Percentiles rank a stretch among this genome's conserved stretches.
Conservation (phyloP, 2,888 invertebrate genomes). For the Asteroscopus sphinx region DNA sequence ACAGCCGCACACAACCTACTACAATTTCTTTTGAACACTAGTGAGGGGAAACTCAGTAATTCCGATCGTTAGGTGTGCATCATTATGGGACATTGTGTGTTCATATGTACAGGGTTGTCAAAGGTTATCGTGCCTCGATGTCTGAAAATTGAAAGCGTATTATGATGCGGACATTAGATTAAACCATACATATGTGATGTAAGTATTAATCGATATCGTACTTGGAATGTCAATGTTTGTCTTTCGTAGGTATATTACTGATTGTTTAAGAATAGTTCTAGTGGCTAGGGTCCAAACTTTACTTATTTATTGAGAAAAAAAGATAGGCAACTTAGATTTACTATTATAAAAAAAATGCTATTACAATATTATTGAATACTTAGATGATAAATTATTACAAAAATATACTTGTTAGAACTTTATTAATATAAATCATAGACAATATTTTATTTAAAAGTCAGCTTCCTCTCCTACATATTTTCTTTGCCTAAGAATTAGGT, state of each 20-base stretch:
- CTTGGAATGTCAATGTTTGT: constrained; percentile 14
- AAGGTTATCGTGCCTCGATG: constrained; percentile 17
- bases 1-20: neutral
- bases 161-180: constrained; percentile 13
- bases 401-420: no score
- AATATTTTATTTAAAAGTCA: no score
- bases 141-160: constrained; percentile 19
- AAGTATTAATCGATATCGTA: constrained; percentile 29
- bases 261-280: no score
- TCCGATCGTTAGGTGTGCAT: constrained; percentile 1
- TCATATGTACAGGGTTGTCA: neutral
- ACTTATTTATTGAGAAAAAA: no score
- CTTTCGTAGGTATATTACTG: constrained; percentile 24
- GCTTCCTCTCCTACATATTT: no score
- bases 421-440: no score
- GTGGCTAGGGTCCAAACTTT: no score
- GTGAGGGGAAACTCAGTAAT: neutral
- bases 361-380: no score
- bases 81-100: neutral
- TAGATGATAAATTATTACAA: no score
- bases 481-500: no score
- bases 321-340: no score
- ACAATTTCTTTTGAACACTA: constrained; percentile 5
- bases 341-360: no score
- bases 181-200: constrained; percentile 17